A percentile compares a stretch with the other conserved stretches of the same genome.
phyloP scores from a whole-genome alignment of 2,113 vertebrate species.

The Macquaria ambigua region DNA sequence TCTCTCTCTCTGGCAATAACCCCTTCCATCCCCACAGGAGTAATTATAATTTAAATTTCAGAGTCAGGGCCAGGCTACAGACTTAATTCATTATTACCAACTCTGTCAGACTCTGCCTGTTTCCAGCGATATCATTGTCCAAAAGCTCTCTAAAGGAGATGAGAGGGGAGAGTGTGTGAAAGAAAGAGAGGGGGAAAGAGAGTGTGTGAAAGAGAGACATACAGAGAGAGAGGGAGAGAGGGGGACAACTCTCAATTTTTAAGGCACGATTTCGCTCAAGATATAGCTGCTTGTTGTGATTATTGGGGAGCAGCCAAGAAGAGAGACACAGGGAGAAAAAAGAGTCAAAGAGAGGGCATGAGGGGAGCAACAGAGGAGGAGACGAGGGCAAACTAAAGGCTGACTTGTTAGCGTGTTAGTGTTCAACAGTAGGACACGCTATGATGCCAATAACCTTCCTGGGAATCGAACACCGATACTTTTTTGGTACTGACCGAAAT shows the following conservation, averaged over 20 bases:
- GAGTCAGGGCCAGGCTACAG: slow-evolving; percentile 84
- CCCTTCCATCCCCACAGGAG: slow-evolving; percentile 81
- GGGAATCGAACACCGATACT: neutral
- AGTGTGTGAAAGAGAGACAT: slow-evolving; percentile 50
- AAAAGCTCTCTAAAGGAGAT: slow-evolving; percentile 84
- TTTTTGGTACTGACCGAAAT: neutral
- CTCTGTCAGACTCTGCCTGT: slow-evolving; percentile 82
- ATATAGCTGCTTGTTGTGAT: slow-evolving; percentile 88
- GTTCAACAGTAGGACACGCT: slow-evolving; percentile 5
- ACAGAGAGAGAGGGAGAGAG: slow-evolving; percentile 18
- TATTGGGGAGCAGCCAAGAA: slow-evolving; percentile 83
- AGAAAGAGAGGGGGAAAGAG: slow-evolving; percentile 70
- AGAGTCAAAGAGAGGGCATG: slow-evolving; percentile 43
- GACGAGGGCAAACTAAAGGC: slow-evolving; percentile 44
- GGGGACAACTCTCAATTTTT: slow-evolving; percentile 62
- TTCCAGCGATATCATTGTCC: slow-evolving; percentile 83
- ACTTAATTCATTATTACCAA: slow-evolving; percentile 86
- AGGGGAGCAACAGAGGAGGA: slow-evolving; percentile 24
- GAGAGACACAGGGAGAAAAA: slow-evolving; percentile 34
- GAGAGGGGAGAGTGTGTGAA: slow-evolving; percentile 74
- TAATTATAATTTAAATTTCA: slow-evolving; percentile 91
- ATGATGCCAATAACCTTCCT: neutral
- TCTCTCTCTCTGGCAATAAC: slow-evolving; percentile 85
- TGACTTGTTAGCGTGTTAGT: slow-evolving; percentile 16
- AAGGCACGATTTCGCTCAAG: slow-evolving; percentile 85